phyloP scores from a whole-genome alignment of 2,888 invertebrate genomes.

The Eupithecia subumbrata region DNA sequence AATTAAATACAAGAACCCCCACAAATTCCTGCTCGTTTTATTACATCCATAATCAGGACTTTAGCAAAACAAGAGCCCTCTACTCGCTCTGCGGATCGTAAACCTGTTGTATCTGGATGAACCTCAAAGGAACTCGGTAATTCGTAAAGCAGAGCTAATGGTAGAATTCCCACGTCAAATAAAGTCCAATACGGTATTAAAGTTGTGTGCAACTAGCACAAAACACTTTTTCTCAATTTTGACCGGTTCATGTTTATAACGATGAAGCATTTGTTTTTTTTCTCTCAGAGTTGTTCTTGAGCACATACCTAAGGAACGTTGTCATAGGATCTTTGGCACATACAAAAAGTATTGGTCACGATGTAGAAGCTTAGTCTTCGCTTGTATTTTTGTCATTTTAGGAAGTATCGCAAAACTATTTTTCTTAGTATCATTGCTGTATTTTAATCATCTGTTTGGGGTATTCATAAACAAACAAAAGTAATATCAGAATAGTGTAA shows the following conservation, averaged over 20 bases:
- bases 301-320: too few relatives aligned
- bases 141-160: slow-evolving; percentile 22
- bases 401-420: not conserved
- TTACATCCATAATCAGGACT: slow-evolving; percentile 54
- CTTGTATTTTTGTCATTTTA: too few relatives aligned
- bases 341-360: not conserved
- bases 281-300: not conserved
- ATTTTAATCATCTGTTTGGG: not conserved
- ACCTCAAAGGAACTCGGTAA: slow-evolving; percentile 50
- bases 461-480: not conserved
- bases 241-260: too few relatives aligned
- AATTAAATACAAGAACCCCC: slow-evolving; percentile 31
- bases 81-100: slow-evolving; percentile 47
- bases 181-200: too few relatives aligned
- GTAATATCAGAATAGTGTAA: not conserved
- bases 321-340: not conserved
- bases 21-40: slow-evolving; percentile 50
- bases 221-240: too few relatives aligned
- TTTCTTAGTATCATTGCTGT: not conserved
- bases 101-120: slow-evolving; percentile 56
- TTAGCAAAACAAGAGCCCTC: slow-evolving; percentile 47
- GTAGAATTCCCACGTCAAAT: not conserved
- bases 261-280: not conserved
- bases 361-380: too few relatives aligned
- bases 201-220: not conserved